Evolutionary conservation across 2,888 invertebrate genomes (phyloP).

Genomic region (Chalcis sispes): DNA sequence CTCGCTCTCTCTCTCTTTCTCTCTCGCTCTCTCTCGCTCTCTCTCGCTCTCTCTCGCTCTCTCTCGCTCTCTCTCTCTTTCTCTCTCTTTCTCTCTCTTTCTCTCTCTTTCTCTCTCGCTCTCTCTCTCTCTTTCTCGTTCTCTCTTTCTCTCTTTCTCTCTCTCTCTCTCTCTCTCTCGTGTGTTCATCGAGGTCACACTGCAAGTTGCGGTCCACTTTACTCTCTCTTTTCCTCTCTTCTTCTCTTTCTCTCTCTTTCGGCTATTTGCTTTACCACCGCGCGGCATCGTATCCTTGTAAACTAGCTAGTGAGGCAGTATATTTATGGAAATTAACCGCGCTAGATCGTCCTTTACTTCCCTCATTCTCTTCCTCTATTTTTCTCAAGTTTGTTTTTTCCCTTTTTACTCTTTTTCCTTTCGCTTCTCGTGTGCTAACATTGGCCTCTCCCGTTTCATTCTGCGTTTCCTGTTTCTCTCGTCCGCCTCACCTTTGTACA

Average conservation of each 20-base stretch:
- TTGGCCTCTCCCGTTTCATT: slow-evolving; percentile 38
- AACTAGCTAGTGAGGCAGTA: slow-evolving; percentile 32
- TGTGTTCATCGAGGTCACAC: slow-evolving; percentile 15
- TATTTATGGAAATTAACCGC: slow-evolving; percentile 72
- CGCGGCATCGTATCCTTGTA: neutral
- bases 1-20: neutral
- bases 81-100: too few species aligned
- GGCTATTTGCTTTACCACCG: neutral
- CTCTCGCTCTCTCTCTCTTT: too few species aligned
- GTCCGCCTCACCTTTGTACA: neutral
- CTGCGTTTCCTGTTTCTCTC: slow-evolving; percentile 21
- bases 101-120: too few species aligned
- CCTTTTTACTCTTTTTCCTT: slow-evolving; percentile 58
- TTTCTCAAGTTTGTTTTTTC: too few species aligned
- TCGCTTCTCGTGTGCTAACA: neutral
- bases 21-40: slow-evolving; percentile 2
- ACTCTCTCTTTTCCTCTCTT: neutral
- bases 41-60: neutral
- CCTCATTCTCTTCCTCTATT: too few species aligned
- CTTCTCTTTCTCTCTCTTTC: neutral
- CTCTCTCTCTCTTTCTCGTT: too few species aligned
- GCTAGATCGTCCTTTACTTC: slow-evolving; percentile 69
- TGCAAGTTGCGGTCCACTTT: slow-evolving; percentile 21
- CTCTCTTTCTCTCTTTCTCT: too few species aligned
- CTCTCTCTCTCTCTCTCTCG: too few species aligned